A percentile compares a stretch with the other conserved stretches of the same genome.
These are phyloP conservation scores for Paracyclopina nana DNA, from an alignment of 1,140 invertebrate species.

Conservation along the genomic window DNA sequence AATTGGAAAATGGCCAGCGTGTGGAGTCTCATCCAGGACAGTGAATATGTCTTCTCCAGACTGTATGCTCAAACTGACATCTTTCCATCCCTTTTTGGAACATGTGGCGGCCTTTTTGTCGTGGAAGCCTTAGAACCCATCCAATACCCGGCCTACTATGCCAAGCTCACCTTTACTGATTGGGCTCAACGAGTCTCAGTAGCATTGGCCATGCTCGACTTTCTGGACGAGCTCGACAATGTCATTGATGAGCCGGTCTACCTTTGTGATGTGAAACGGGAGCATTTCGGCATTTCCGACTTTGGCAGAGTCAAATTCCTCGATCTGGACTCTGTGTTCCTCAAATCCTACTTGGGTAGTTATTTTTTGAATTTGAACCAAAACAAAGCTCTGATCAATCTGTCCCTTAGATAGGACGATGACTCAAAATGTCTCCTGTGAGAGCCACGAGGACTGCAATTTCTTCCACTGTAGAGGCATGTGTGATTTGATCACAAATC, in stretches of 20 bases:
- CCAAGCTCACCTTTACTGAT: conserved; percentile 26
- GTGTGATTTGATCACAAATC: conserved; percentile 30
- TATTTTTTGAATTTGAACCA: background rate
- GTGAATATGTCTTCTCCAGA: conserved; percentile 40
- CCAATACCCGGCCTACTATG: conserved; percentile 25
- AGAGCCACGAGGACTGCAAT: conserved; percentile 37
- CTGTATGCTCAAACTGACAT: conserved; percentile 35
- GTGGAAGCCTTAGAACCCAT: conserved; percentile 36
- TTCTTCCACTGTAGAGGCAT: conserved; percentile 40
- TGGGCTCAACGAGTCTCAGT: conserved; percentile 33
- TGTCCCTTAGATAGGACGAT: conserved; percentile 28
- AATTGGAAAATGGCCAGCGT: conserved; percentile 41
- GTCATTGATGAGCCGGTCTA: conserved; percentile 35
- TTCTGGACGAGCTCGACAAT: conserved; percentile 36
- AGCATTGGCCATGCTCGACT: conserved; percentile 37
- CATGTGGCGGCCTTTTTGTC: conserved; percentile 40
- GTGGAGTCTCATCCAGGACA: conserved; percentile 39
- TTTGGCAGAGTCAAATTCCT: conserved; percentile 32
- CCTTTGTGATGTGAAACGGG: conserved; percentile 42
- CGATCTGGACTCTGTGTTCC: conserved; percentile 36
- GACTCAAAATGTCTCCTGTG: conserved; percentile 28
- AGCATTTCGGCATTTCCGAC: conserved; percentile 39
- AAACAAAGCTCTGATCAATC: conserved; percentile 20
- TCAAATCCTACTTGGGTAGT: background rate
- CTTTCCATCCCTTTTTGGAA: conserved; percentile 41